Conservation (phyloP, 2,113 vertebrate species). For the Syrmaticus mikado region DNA sequence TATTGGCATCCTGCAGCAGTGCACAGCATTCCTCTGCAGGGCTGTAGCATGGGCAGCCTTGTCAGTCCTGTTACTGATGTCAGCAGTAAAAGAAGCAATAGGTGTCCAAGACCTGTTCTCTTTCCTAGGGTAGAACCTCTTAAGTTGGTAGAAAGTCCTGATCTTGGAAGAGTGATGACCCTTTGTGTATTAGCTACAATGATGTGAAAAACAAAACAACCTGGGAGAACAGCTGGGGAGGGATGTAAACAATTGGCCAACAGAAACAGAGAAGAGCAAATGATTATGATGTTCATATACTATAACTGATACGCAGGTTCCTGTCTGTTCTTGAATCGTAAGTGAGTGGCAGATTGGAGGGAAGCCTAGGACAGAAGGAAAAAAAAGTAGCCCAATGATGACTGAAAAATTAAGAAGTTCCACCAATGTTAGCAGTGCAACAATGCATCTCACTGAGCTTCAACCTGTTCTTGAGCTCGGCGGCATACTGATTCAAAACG, state of each 20-base stretch:
- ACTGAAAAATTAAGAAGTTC: background rate
- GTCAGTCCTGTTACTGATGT: background rate
- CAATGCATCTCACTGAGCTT: background rate
- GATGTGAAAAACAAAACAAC: background rate
- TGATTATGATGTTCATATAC: background rate
- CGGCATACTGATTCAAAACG: background rate
- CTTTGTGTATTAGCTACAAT: background rate
- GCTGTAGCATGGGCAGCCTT: background rate
- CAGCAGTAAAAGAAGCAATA: background rate
- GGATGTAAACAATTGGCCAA: background rate
- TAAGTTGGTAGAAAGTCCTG: background rate
- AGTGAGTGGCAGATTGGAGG: background rate
- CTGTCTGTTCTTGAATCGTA: background rate
- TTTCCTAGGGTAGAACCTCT: background rate
- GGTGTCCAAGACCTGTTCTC: fast-evolving
- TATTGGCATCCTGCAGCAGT: background rate
- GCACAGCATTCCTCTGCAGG: background rate
- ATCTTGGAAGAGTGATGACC: background rate
- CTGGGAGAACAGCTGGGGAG: background rate
- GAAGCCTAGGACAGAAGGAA: background rate
- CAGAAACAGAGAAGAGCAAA: background rate
- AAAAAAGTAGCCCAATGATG: background rate
- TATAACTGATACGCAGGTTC: background rate
- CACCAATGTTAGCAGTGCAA: background rate
- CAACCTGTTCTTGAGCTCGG: background rate